Percentiles rank a stretch among this genome's conserved stretches.
These are phyloP conservation scores for Zaprionus ornatus DNA, from an alignment of 1,140 invertebrate genomes.

Conservation along the genomic window DNA sequence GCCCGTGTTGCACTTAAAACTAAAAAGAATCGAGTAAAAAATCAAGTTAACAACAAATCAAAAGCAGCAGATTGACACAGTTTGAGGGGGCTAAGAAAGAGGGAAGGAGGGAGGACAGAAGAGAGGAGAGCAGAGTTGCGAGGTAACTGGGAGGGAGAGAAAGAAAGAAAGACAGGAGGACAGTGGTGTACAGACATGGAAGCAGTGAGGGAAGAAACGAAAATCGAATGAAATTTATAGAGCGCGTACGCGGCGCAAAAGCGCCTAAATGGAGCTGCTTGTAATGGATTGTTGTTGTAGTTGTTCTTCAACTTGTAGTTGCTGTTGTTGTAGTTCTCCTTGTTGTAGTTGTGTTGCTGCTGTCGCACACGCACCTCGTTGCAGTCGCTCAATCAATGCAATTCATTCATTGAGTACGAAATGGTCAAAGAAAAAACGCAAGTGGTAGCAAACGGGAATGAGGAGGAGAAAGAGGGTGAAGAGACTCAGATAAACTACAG, in stretches of 20 bases:
- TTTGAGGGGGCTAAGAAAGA: not conserved
- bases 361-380: constrained; percentile 27
- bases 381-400: constrained; percentile 69
- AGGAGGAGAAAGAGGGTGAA: not conserved
- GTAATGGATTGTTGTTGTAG: constrained; percentile 1
- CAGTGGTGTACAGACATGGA: constrained; percentile 6
- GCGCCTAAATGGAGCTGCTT: constrained; percentile 30
- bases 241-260: constrained; percentile 40
- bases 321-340: not conserved
- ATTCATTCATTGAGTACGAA: constrained; percentile 76
- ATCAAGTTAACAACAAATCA: constrained; percentile 70
- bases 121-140: not conserved
- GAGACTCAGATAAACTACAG: no score
- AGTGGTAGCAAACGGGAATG: not conserved
- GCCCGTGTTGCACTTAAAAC: no score
- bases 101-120: not conserved
- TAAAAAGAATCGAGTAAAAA: constrained; percentile 12
- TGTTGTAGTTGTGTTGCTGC: constrained; percentile 12
- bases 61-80: constrained; percentile 20
- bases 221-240: constrained; percentile 58
- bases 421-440: constrained; percentile 58
- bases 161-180: not conserved
- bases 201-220: constrained; percentile 40
- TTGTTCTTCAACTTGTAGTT: not conserved
- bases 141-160: not conserved